A percentile compares a stretch with the other conserved stretches of the same genome.
These are phyloP conservation scores for Phaethon lepturus DNA, from an alignment of 2,113 vertebrate genomes.

Conservation along the genomic window DNA sequence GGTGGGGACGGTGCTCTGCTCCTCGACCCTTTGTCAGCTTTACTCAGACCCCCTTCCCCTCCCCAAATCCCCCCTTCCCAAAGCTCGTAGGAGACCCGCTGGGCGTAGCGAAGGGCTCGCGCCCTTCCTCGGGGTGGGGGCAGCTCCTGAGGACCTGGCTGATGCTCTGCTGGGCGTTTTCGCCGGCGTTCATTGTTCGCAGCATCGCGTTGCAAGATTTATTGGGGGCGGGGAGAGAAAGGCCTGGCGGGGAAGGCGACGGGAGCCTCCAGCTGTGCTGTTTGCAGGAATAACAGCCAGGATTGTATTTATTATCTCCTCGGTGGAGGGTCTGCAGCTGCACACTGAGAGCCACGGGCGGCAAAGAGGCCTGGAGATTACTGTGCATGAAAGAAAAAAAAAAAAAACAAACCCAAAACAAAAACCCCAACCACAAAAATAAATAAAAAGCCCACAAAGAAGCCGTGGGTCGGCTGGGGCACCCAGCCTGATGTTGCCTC, in stretches of 20 bases:
- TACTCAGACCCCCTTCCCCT: background rate
- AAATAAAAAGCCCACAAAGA: slow-evolving; percentile 16
- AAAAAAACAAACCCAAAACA: too few species aligned
- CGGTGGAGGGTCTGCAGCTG: slow-evolving; percentile 60
- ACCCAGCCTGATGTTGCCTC: background rate
- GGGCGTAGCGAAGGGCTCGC: accelerated
- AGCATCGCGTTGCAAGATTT: background rate
- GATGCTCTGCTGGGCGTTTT: background rate
- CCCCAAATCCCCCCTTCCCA: background rate
- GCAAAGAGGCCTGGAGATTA: background rate
- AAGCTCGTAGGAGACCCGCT: background rate
- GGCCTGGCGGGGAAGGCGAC: background rate
- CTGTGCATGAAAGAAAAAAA: background rate
- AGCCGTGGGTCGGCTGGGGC: background rate
- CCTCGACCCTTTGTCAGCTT: background rate
- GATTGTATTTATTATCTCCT: slow-evolving; percentile 60
- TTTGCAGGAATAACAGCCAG: slow-evolving; percentile 33
- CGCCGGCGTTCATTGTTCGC: background rate
- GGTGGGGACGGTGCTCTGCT: background rate
- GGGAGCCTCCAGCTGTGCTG: slow-evolving; percentile 54
- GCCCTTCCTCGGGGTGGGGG: accelerated
- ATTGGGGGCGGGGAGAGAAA: background rate
- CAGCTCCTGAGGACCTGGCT: background rate
- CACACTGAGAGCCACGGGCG: background rate
- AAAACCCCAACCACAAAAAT: background rate